Evolutionary conservation across 2,113 vertebrate genomes (phyloP).

Genomic region (Lepus timidus): DNA sequence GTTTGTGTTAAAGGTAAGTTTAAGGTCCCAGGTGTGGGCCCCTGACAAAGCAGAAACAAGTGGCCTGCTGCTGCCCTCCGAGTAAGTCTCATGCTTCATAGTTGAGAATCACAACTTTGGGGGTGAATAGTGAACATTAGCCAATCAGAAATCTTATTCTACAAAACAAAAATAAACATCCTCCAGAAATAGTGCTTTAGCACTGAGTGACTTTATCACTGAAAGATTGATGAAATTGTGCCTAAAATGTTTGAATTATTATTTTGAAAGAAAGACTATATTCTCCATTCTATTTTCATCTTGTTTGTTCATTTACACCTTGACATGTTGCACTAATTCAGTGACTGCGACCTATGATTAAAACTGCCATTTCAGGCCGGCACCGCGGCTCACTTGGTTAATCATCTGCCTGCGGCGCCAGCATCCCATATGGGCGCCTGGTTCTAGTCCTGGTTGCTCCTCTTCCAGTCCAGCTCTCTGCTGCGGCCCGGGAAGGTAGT

Average conservation of each 20-base stretch:
- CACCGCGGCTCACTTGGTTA: too few species aligned
- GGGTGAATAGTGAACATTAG: neutral
- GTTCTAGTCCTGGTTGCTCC: too few species aligned
- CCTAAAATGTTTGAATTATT: neutral
- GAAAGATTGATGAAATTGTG: neutral
- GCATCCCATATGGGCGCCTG: too few species aligned
- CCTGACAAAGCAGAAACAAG: neutral
- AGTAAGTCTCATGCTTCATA: neutral
- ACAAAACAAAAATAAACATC: constrained; percentile 43
- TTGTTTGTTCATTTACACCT: neutral
- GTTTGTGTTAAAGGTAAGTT: neutral
- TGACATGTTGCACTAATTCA: neutral
- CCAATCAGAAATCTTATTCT: neutral
- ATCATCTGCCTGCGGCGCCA: too few species aligned
- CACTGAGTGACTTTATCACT: neutral
- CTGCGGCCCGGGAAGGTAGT: too few species aligned
- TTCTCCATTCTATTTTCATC: neutral
- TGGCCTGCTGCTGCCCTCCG: neutral
- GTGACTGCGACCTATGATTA: neutral
- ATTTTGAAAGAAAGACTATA: neutral
- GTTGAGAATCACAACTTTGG: neutral
- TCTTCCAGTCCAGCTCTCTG: too few species aligned
- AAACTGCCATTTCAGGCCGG: neutral
- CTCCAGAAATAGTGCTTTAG: neutral
- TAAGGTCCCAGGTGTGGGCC: too few species aligned